Percentiles rank a stretch among this genome's conserved stretches.
phyloP scores from a whole-genome alignment of 2,797 vertebrate species.

The Bradypodion pumilum region DNA sequence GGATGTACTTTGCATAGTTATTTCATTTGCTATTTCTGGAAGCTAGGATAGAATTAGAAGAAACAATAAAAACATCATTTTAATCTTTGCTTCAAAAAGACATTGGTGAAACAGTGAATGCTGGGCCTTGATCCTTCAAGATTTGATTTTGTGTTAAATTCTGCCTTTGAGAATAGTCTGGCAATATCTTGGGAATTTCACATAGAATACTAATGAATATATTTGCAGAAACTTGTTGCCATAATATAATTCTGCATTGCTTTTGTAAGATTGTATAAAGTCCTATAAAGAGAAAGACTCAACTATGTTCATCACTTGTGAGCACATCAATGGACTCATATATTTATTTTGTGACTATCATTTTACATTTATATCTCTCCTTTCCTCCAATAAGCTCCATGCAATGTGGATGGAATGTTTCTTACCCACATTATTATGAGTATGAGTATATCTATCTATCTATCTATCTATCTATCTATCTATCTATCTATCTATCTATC shows the following conservation, averaged over 20 bases:
- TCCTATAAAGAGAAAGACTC: not conserved
- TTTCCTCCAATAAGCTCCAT: not conserved
- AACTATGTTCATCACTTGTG: not conserved
- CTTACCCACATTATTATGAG: not conserved
- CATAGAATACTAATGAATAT: conserved; percentile 11
- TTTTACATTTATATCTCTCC: not conserved
- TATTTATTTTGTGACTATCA: not conserved
- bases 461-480: no score
- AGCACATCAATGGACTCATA: not conserved
- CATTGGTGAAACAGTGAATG: conserved; percentile 5
- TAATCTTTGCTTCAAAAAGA: conserved; percentile 24
- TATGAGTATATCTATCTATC: no score
- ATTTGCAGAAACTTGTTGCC: not conserved
- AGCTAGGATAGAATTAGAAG: not conserved
- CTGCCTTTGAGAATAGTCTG: not conserved
- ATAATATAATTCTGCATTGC: not conserved
- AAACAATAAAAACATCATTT: conserved; percentile 20
- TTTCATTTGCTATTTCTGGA: conserved; percentile 20
- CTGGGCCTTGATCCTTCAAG: not conserved
- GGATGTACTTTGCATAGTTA: conserved; percentile 4
- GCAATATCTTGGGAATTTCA: not conserved
- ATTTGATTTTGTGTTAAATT: conserved; percentile 19
- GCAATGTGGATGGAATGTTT: not conserved
- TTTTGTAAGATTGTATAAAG: not conserved
- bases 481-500: no score